Conservation (phyloP, 2,113 vertebrate species). For the Megaptera novaeangliae region DNA sequence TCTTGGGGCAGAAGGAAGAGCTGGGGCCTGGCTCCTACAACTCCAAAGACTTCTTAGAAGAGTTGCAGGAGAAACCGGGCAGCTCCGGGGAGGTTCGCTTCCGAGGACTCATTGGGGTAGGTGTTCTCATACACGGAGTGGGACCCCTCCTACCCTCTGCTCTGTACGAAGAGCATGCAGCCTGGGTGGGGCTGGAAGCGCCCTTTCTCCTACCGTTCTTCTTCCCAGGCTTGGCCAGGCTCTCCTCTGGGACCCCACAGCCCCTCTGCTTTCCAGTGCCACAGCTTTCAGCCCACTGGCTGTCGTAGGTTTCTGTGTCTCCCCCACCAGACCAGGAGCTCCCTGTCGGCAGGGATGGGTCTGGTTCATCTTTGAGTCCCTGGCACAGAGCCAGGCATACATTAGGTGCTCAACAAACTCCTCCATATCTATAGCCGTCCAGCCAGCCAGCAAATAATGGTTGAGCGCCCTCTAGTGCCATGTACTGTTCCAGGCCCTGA, state of each 20-base stretch:
- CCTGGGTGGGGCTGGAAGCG: background rate
- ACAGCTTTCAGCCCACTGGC: background rate
- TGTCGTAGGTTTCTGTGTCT: background rate
- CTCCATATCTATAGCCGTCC: background rate
- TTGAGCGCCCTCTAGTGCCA: background rate
- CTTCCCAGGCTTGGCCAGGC: background rate
- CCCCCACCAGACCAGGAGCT: background rate
- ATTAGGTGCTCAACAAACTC: background rate
- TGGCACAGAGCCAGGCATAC: background rate
- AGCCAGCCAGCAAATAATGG: background rate
- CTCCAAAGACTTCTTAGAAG: slow-evolving; percentile 76
- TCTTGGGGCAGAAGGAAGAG: slow-evolving; percentile 67
- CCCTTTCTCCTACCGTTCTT: background rate
- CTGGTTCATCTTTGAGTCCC: background rate
- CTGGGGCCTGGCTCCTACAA: slow-evolving; percentile 80
- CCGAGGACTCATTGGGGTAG: slow-evolving; percentile 67
- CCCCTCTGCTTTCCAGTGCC: background rate
- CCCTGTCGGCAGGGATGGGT: background rate
- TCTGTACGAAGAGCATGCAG: background rate
- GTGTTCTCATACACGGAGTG: background rate
- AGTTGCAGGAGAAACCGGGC: slow-evolving; percentile 67
- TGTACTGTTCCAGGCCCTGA: background rate
- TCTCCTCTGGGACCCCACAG: background rate
- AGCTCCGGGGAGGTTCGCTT: slow-evolving; percentile 79
- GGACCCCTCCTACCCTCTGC: background rate